phyloP scores from a whole-genome alignment of 2,797 vertebrate genomes.

The Acrossocheilus fasciatus region DNA sequence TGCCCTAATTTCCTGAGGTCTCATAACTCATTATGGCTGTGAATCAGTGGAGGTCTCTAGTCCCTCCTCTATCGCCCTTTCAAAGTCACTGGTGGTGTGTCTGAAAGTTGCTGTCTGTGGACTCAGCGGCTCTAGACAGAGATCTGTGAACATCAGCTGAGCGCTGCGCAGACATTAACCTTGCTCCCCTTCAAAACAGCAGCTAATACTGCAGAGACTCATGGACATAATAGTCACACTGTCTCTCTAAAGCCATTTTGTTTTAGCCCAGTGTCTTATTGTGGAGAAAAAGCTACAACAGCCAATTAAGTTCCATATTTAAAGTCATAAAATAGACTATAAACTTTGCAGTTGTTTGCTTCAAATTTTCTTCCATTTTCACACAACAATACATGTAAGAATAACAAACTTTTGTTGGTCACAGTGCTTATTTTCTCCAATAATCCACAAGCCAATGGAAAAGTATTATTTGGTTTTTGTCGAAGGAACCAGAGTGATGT shows the following conservation, averaged over 20 bases:
- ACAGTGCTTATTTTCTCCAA: background rate
- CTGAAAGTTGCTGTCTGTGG: slow-evolving; percentile 57
- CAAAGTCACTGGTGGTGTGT: slow-evolving; percentile 61
- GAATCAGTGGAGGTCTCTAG: background rate
- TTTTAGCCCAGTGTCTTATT: background rate
- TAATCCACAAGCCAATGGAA: background rate
- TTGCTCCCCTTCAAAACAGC: background rate
- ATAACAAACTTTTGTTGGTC: background rate
- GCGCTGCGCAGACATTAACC: background rate
- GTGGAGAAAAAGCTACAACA: slow-evolving; percentile 1
- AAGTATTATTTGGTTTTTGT: background rate
- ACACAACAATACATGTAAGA: background rate
- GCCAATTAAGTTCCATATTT: background rate
- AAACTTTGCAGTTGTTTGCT: background rate
- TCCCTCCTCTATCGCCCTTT: slow-evolving; percentile 31
- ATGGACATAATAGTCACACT: background rate
- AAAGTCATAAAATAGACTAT: too few relatives aligned
- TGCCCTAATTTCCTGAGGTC: slow-evolving; percentile 6
- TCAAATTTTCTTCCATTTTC: background rate
- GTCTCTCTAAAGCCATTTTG: background rate
- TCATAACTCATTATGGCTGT: slow-evolving; percentile 10
- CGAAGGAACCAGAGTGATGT: background rate
- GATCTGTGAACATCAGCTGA: slow-evolving; percentile 46
- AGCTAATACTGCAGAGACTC: background rate
- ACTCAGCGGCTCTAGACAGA: slow-evolving; percentile 59